Evolutionary conservation across 1,140 invertebrate genomes (phyloP), one percentile per base, ranked within the genome.

Genomic region (Coenobita brevimanus): DNA sequence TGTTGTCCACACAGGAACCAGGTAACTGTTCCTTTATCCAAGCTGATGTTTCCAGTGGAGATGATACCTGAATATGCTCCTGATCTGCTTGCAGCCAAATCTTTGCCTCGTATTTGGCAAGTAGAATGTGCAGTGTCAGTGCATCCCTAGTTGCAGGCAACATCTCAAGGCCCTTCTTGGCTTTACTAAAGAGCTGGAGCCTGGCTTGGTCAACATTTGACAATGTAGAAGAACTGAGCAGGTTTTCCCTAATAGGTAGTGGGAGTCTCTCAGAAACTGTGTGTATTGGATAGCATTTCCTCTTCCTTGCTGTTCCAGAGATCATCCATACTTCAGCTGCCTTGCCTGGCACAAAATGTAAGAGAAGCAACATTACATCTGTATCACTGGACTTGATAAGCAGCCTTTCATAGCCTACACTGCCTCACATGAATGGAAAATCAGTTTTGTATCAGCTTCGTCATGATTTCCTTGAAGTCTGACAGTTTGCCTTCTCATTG

Each of bases 111-210:
- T 57, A 57, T 10, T n/a, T 57, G 54, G 54, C 54, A 57, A 10
- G 54, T 57, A 57, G n/a, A 57, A 57, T 57, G 54, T 57, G 54
- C 10, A 57, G 54, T 57, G 13, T 10, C 54, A 57, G 54, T 57
- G 54, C 54, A 57, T 57, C 54, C 54, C 54, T 57, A 57, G 54
- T 57, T 57, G n/a, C n/a, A n/a, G n/a, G n/a, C n/a, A n/a, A n/a
- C n/a, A n/a, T n/a, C n/a, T n/a, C n/a, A n/a, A n/a, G 54, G 54
- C n/a, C 54, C 54, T 57, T 57, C 54, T 57, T 57, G 54, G 54
- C 54, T n/a, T 57, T 57, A 10, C n/a, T 57, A 57, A 57, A 57
- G 54, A 57, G 54, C 10, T 57, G 54, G 13, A 57, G 54, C 54
- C 54, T 57, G 54, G 54, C 54, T 57, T 57, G 54, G 54, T 57